A percentile compares a stretch with the other conserved stretches of the same genome.
phyloP scores from a whole-genome alignment of 2,113 vertebrate genomes.

The Climacteris rufus region DNA sequence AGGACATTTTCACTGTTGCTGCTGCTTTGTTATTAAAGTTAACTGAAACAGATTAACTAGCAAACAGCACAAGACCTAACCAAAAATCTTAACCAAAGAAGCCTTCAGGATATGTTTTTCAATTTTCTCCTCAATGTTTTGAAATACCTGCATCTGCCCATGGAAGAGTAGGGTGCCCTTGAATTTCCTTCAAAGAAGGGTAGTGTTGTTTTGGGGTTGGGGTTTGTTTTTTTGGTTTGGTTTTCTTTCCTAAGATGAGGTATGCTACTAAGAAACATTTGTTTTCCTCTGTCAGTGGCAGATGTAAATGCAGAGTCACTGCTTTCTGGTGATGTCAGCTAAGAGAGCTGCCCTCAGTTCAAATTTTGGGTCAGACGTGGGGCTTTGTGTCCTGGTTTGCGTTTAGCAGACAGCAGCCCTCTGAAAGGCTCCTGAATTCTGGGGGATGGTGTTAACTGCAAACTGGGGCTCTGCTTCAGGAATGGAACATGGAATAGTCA shows the following conservation, averaged over 20 bases:
- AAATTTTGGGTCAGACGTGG: neutral
- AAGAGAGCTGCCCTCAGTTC: neutral
- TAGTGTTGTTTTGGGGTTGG: neutral
- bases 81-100: neutral
- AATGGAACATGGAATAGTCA: neutral
- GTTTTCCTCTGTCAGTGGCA: neutral
- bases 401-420: neutral
- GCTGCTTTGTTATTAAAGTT: neutral
- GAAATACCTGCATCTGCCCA: neutral
- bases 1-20: neutral
- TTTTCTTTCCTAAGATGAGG: neutral
- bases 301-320: neutral
- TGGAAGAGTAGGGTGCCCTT: neutral
- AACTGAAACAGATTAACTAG: neutral
- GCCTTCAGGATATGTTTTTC: neutral
- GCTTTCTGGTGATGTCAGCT: neutral
- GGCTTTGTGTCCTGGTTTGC: neutral
- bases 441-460: neutral
- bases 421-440: neutral
- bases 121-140: neutral
- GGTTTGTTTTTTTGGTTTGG: neutral
- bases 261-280: neutral
- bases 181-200: neutral
- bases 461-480: neutral
- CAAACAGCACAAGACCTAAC: neutral